Conservation (phyloP, 2,113 vertebrate species). For the Notiomystis cincta region DNA sequence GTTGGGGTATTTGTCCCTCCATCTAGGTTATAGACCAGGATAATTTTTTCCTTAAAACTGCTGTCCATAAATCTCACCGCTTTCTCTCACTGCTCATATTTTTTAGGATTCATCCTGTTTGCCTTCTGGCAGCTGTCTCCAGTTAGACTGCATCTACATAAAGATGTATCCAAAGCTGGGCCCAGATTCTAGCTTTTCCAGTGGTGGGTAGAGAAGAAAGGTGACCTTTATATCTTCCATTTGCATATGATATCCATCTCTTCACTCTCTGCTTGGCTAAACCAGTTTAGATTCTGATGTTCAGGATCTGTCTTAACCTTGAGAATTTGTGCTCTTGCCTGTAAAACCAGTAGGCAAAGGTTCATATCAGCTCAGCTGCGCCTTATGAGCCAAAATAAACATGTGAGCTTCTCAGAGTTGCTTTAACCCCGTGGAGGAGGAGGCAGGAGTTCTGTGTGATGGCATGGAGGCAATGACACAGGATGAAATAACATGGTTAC, state of each 20-base stretch:
- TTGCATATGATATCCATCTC: not conserved
- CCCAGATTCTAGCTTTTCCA: not conserved
- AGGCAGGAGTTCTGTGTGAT: not conserved
- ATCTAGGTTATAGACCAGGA: not conserved
- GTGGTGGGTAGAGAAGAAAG: not conserved
- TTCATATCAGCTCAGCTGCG: not conserved
- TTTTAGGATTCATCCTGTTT: not conserved
- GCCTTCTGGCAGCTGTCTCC: not conserved
- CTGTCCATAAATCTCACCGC: not conserved
- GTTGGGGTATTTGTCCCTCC: not conserved
- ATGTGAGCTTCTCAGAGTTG: fast-evolving
- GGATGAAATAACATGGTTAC: not conserved
- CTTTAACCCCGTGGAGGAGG: not conserved
- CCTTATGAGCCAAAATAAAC: not conserved
- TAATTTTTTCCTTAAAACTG: not conserved
- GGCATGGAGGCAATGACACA: not conserved
- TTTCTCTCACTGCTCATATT: not conserved
- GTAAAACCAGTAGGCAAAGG: not conserved
- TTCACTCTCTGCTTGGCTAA: not conserved
- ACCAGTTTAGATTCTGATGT: not conserved
- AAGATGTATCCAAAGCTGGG: not conserved
- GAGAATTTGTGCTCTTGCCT: not conserved
- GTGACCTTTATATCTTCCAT: not conserved
- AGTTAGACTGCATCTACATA: not conserved
- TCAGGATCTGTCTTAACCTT: not conserved